Evolutionary conservation across 2,797 vertebrate species (phyloP).

Genomic region (Sebastes flavidus): DNA sequence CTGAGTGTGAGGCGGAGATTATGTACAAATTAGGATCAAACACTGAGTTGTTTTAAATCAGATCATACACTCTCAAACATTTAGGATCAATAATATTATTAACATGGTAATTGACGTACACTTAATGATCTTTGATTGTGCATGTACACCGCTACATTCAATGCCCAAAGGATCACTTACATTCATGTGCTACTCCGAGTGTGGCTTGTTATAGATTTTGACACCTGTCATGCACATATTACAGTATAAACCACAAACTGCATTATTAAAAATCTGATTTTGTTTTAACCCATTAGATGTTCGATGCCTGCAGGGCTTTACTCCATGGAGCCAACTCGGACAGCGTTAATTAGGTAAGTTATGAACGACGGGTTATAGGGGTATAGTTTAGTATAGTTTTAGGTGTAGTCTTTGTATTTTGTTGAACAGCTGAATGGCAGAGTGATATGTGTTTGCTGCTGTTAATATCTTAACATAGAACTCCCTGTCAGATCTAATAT

Average conservation of each 20-base stretch:
- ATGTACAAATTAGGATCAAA: slow-evolving; percentile 6
- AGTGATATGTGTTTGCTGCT: neutral
- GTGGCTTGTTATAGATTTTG: neutral
- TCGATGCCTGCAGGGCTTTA: neutral
- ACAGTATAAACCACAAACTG: neutral
- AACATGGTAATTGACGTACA: neutral
- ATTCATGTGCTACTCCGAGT: slow-evolving; percentile 25
- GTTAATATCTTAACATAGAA: neutral
- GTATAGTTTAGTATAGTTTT: neutral
- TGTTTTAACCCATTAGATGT: neutral
- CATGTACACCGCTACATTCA: slow-evolving; percentile 40
- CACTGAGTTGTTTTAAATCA: neutral
- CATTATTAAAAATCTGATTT: too few species aligned
- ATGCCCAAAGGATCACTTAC: slow-evolving; percentile 26
- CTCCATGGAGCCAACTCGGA: accelerated
- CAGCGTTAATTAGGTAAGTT: neutral
- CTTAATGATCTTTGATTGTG: slow-evolving; percentile 37
- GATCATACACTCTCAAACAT: neutral
- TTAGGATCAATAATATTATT: neutral
- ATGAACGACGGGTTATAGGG: neutral
- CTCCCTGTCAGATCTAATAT: neutral
- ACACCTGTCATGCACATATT: neutral
- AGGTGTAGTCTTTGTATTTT: neutral
- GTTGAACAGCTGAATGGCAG: neutral
- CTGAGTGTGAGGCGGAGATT: slow-evolving; percentile 13